Evolutionary conservation across 2,113 vertebrate genomes (phyloP), one percentile per base, ranked within the genome.

Genomic region (Saguinus imperator): DNA sequence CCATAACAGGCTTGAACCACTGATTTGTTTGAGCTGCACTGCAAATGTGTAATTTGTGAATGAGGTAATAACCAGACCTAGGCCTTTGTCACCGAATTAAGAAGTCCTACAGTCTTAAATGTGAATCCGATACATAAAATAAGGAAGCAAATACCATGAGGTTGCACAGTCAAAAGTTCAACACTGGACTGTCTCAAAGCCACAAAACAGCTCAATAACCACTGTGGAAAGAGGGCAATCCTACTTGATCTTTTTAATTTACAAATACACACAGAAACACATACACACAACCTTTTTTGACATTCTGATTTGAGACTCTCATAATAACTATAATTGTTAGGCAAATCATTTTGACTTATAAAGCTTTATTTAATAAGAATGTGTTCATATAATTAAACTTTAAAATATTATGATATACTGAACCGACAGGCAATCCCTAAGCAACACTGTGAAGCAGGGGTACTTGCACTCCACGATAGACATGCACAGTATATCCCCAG

Each of bases 361-460:
- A 52, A 52, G 52, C 16, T 52, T 68, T 16, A n/a, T 84, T 94
- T 91, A 92, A 37, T 94, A 86, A 94, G 88, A 94, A 37, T 27
- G 9, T 77, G 72, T 79, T 52, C 45, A 55, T 64, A 80, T 89
- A 95, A 91, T 89, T 94, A 93, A 91, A 94, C 58, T 76, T 79
- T 87, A 32, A 87, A 43, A 73, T 66, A 48, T 13, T 40, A 75
- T 40, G 4, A 81, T 45, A 73, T 1, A 72, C 23, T 25, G 29
- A 72, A 87, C 13, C 43, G 37, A 70, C 50, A 45, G 48, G 50
- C n/a, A 40, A 61, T 84, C 27, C 52, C n/a, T 76, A 23, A 50
- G 29, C 48, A 73, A 32, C 8, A 8, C 21, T n/a, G 72, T 57
- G 32, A 50, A 82, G 55, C 7, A 35, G 0, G 10, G 20, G 21